phyloP scores from a whole-genome alignment of 2,797 vertebrate genomes.

The Florisuga fusca region DNA sequence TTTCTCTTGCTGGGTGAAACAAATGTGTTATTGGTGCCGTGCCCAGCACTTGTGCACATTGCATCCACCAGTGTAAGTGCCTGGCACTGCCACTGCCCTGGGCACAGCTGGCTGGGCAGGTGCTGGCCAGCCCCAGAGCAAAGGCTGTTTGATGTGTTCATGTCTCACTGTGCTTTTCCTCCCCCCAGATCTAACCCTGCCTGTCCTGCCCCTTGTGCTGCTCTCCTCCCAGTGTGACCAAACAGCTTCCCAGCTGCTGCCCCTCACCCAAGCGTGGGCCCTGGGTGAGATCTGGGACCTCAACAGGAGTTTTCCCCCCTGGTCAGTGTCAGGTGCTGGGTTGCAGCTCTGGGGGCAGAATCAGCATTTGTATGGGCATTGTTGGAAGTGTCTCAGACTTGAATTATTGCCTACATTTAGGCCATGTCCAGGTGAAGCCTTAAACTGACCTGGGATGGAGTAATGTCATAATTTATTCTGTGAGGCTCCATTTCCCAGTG shows the following conservation, averaged over 20 bases:
- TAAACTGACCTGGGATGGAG: background rate
- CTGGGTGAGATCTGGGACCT: background rate
- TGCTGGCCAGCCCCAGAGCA: background rate
- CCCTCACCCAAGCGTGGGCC: fast-evolving
- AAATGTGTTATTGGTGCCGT: fast-evolving
- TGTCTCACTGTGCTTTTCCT: background rate
- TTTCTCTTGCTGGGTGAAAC: background rate
- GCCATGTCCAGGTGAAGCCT: background rate
- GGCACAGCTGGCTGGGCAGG: background rate
- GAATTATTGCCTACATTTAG: background rate
- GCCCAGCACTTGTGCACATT: fast-evolving
- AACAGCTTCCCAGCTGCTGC: background rate
- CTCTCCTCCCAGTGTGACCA: background rate
- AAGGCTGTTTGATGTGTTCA: fast-evolving
- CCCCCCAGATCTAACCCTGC: background rate
- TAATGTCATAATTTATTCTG: background rate
- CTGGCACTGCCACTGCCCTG: background rate
- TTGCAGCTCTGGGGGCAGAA: background rate
- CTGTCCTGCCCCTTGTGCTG: background rate
- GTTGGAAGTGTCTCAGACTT: background rate
- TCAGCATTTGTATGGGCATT: fast-evolving
- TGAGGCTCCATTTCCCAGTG: background rate
- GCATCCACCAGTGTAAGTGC: fast-evolving
- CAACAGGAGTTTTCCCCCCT: background rate
- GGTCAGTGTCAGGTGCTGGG: background rate